Percentiles rank a stretch among this genome's conserved stretches.
These are phyloP conservation scores for Oncorhynchus nerka DNA, from an alignment of 2,113 vertebrate genomes.

Conservation along the genomic window DNA sequence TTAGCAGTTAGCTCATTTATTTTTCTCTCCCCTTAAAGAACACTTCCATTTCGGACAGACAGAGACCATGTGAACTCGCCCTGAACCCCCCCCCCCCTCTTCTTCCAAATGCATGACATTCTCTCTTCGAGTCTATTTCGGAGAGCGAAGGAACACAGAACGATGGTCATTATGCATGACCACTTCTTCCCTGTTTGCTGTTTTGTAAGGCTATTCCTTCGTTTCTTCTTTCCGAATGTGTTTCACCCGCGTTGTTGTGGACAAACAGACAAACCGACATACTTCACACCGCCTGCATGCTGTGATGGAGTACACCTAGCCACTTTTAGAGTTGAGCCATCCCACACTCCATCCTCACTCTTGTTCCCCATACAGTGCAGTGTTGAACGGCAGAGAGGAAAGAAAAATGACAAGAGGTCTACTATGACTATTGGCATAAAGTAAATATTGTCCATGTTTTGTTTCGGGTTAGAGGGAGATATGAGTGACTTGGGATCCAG, in stretches of 20 bases:
- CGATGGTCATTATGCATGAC: constrained; percentile 38
- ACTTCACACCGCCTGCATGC: background rate
- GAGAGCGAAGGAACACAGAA: constrained; percentile 12
- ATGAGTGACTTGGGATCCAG: constrained; percentile 9
- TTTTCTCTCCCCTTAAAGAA: constrained; percentile 23
- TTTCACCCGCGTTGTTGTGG: constrained; percentile 14
- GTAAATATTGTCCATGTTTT: background rate
- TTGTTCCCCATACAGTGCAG: too few species aligned
- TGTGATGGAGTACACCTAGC: too few species aligned
- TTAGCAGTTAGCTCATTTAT: background rate
- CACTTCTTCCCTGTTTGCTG: constrained; percentile 4
- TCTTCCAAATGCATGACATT: background rate
- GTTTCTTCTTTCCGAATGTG: constrained; percentile 26
- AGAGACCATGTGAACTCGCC: constrained; percentile 6
- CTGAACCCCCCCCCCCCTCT: background rate
- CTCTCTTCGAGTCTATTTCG: constrained; percentile 18
- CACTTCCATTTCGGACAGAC: background rate
- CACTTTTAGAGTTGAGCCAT: too few species aligned
- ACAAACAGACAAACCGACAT: background rate
- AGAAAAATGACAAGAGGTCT: constrained; percentile 45
- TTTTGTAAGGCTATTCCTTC: constrained; percentile 28
- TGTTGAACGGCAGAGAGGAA: constrained; percentile 5
- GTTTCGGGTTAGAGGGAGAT: too few species aligned
- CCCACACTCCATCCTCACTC: too few species aligned
- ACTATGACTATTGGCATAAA: constrained; percentile 32